phyloP scores from a whole-genome alignment of 2,797 vertebrate species.

The Dallia pectoralis region DNA sequence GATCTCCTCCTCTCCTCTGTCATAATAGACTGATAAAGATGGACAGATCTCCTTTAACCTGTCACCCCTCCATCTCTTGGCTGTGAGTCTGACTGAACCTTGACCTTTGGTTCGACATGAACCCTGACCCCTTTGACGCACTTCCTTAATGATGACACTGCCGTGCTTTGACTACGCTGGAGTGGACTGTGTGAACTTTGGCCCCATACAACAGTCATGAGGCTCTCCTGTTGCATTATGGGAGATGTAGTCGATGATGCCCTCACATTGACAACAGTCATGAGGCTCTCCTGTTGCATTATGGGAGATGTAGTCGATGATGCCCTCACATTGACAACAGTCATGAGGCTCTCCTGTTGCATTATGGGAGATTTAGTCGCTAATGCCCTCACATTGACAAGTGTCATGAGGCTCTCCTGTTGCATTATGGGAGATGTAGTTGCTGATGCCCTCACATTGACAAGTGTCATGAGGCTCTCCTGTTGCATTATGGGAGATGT shows the following conservation, averaged over 20 bases:
- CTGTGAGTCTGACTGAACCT: too few relatives aligned
- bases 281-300: not conserved
- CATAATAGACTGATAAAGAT: not conserved
- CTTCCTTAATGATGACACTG: too few relatives aligned
- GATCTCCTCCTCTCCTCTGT: too few relatives aligned
- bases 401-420: not conserved
- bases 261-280: too few relatives aligned
- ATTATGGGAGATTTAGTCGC: not conserved
- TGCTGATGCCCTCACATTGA: not conserved
- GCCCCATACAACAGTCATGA: not conserved
- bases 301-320: not conserved
- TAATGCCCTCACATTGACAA: constrained; percentile 2
- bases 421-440: not conserved
- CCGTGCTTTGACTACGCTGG: too few relatives aligned
- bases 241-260: not conserved
- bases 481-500: not conserved
- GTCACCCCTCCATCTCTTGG: too few relatives aligned
- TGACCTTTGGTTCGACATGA: not conserved
- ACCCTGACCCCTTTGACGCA: not conserved
- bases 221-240: not conserved
- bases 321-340: constrained; percentile 8
- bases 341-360: not conserved
- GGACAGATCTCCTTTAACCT: not conserved
- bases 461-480: too few relatives aligned
- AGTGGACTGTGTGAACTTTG: not conserved